A percentile compares a stretch with the other conserved stretches of the same genome.
phyloP scores from a whole-genome alignment of 1,140 invertebrate genomes.

The Drosophila melanogaster region Release_6_plus_ISO1_MT NT_033777.3:27123501-27124000 shows the following conservation, averaged over 20 bases:
- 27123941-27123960: slow-evolving; percentile 84
- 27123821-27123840: background rate
- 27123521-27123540: background rate
- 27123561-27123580: slow-evolving; percentile 13
- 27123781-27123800: slow-evolving; percentile 27
- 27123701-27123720: background rate
- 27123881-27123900: slow-evolving; percentile 73
- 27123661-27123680: background rate
- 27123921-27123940: slow-evolving; percentile 83
- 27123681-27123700: background rate
- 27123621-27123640: slow-evolving; percentile 18
- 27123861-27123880: slow-evolving; percentile 78
- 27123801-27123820: slow-evolving; percentile 18
- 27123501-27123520: background rate
- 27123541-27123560: background rate
- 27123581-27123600: background rate
- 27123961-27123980: background rate
- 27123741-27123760: slow-evolving; percentile 85
- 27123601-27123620: slow-evolving; percentile 6
- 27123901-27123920: slow-evolving; percentile 82
- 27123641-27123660: background rate
- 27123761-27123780: slow-evolving; percentile 88
- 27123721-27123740: slow-evolving; percentile 17
- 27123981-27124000: slow-evolving; percentile 9
- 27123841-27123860: background rate